phyloP scores from a whole-genome alignment of 2,113 vertebrate genomes.

The Nyctereutes procyonoides region DNA sequence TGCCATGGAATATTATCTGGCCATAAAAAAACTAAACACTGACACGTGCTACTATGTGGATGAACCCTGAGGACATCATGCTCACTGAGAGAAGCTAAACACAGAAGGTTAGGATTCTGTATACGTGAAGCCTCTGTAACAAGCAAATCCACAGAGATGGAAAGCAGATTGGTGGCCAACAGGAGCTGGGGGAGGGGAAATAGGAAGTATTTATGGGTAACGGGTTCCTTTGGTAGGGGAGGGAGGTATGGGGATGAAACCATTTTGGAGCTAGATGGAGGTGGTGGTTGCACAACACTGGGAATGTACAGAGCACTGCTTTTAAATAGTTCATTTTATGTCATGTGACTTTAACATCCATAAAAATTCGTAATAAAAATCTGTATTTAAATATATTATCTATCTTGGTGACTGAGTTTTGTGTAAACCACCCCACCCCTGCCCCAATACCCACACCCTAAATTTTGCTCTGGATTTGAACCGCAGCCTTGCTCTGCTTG shows the following conservation, averaged over 20 bases:
- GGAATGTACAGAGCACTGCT: background rate
- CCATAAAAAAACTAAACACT: background rate
- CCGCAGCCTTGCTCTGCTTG: background rate
- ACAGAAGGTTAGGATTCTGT: background rate
- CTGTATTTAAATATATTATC: background rate
- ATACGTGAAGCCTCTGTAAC: rapidly evolving
- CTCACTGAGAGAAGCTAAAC: background rate
- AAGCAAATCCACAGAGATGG: too few species aligned
- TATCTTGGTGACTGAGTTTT: background rate
- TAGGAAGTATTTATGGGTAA: rapidly evolving
- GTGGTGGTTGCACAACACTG: rapidly evolving
- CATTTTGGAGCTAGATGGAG: background rate
- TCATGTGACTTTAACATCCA: background rate
- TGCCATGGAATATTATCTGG: background rate
- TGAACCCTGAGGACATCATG: background rate
- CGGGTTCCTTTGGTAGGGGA: background rate
- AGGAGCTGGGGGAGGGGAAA: too few species aligned
- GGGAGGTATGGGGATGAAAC: background rate
- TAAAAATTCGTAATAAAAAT: background rate
- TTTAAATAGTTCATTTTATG: background rate
- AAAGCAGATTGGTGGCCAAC: background rate
- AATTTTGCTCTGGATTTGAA: background rate
- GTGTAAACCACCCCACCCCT: background rate
- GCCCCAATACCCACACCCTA: background rate
- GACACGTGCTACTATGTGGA: rapidly evolving